These are phyloP conservation scores for Agrilus mali DNA, from an alignment of 2,888 invertebrate genomes.

Conservation along the genomic window DNA sequence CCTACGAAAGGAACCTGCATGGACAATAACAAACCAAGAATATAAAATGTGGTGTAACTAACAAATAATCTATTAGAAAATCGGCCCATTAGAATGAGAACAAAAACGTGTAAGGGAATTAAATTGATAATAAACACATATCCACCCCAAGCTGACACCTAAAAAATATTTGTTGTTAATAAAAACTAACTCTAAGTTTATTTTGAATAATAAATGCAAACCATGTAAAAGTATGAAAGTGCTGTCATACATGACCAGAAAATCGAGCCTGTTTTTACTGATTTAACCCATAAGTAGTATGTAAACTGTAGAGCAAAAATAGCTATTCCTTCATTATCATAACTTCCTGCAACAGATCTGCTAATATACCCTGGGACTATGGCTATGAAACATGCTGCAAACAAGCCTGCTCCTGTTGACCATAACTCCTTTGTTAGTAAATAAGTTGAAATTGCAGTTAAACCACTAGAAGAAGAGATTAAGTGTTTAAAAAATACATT, in stretches of 20 bases:
- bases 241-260: constrained; percentile 94
- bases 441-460: constrained; percentile 96
- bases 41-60: constrained; percentile 95
- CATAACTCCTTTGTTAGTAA: constrained; percentile 94
- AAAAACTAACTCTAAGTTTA: not conserved
- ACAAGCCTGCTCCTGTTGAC: constrained; percentile 91
- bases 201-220: constrained; percentile 31
- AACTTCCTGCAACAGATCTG: constrained; percentile 97
- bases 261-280: constrained; percentile 94
- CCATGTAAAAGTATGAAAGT: constrained; percentile 99
- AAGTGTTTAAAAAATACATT: not conserved
- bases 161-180: constrained; percentile 17
- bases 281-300: constrained; percentile 95
- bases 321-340: constrained; percentile 99
- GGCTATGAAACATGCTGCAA: constrained; percentile 98
- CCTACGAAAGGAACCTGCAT: constrained; percentile 97
- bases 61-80: constrained; percentile 86
- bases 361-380: constrained; percentile 99
- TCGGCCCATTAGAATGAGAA: constrained; percentile 86
- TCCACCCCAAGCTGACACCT: constrained; percentile 99
- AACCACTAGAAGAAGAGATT: constrained; percentile 56
- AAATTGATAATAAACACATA: constrained; percentile 99
- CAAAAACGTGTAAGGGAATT: constrained; percentile 95
- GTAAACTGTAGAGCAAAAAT: constrained; percentile 99
- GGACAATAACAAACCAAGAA: constrained; percentile 84